Conservation (phyloP, 2,113 vertebrate species). For the Callorhinus ursinus region DNA sequence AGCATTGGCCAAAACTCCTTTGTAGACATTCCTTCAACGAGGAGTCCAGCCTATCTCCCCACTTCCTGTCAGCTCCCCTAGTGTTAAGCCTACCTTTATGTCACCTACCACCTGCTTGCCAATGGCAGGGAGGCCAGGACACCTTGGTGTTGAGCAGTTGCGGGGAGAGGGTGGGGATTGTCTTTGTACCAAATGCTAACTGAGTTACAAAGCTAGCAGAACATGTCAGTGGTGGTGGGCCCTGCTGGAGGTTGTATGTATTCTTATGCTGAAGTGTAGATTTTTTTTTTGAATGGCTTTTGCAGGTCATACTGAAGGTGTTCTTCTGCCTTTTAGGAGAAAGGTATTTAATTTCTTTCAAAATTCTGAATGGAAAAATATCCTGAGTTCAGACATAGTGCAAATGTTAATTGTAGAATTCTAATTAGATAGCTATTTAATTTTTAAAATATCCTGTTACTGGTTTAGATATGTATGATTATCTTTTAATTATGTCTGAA, state of each 20-base stretch:
- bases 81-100: background rate
- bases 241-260: background rate
- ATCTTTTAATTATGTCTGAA: constrained; percentile 56
- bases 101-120: background rate
- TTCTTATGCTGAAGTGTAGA: background rate
- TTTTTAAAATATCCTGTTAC: constrained; percentile 10
- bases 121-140: background rate
- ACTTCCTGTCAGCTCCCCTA: background rate
- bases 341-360: constrained; percentile 30
- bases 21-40: background rate
- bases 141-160: background rate
- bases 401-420: constrained; percentile 49
- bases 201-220: background rate
- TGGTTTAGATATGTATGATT: constrained; percentile 26
- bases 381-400: background rate
- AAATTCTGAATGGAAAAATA: constrained; percentile 40
- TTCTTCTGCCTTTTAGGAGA: background rate
- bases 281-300: constrained; percentile 33
- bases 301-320: background rate
- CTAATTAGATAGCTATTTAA: constrained; percentile 62
- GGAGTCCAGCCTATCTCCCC: too few species aligned
- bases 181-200: background rate
- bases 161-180: rapidly evolving
- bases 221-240: background rate
- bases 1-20: background rate